Evolutionary conservation across 2,113 vertebrate species (phyloP).

Genomic region (Cyanocitta stelleri): DNA sequence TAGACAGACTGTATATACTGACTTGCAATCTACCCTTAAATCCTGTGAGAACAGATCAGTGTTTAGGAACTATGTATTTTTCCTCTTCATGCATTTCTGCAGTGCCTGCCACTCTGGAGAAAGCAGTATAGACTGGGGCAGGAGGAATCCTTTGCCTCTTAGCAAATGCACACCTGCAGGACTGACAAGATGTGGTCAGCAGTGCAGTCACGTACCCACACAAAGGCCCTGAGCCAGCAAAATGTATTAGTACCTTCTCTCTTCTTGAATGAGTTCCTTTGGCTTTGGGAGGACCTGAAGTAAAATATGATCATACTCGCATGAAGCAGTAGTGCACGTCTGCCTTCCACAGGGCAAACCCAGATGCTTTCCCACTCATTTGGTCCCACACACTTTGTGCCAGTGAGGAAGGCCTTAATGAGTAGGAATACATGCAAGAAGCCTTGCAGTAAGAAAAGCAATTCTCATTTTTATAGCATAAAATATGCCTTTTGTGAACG

Average conservation of each 20-base stretch:
- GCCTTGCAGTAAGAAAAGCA: background rate
- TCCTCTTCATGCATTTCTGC: background rate
- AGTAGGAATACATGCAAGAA: background rate
- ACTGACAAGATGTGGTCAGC: background rate
- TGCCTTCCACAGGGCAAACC: background rate
- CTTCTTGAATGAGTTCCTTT: background rate
- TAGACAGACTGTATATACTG: background rate
- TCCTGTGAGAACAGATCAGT: background rate
- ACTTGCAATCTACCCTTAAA: background rate
- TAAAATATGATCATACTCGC: fast-evolving
- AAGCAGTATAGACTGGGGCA: background rate
- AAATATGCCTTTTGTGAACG: background rate
- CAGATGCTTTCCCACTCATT: background rate
- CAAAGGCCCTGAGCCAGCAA: background rate
- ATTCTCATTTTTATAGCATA: background rate
- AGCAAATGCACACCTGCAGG: background rate
- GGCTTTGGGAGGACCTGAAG: background rate
- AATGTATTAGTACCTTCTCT: background rate
- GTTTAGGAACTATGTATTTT: background rate
- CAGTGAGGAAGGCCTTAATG: background rate
- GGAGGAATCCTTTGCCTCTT: background rate
- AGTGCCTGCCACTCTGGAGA: background rate
- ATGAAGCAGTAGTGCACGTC: fast-evolving
- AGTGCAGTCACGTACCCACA: fast-evolving
- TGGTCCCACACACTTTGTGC: background rate